phyloP scores from a whole-genome alignment of 2,113 vertebrate species.

The Ceyx melanurus region DNA sequence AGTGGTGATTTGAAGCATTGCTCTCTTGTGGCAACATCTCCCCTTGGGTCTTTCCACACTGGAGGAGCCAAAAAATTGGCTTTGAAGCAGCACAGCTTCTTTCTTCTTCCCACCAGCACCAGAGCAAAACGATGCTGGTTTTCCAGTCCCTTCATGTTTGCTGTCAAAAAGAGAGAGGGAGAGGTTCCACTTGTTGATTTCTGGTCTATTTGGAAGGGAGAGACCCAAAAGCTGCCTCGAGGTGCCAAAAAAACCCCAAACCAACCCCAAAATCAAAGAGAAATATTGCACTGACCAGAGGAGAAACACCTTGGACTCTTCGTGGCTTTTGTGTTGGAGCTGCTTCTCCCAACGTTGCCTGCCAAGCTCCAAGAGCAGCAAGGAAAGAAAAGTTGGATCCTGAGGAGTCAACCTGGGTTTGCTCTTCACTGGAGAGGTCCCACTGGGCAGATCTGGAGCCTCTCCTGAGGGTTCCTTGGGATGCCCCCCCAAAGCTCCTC shows the following conservation, averaged over 20 bases:
- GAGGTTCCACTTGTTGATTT: background rate
- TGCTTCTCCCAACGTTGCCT: background rate
- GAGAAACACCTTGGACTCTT: background rate
- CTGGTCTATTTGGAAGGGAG: background rate
- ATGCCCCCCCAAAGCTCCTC: background rate
- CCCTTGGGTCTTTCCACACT: background rate
- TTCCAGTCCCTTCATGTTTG: background rate
- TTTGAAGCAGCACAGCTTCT: background rate
- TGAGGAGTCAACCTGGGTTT: background rate
- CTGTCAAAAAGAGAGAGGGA: background rate
- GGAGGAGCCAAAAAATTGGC: background rate
- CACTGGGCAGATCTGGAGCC: background rate
- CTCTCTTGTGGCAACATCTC: background rate
- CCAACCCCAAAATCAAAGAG: too few relatives aligned
- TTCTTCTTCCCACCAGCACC: background rate
- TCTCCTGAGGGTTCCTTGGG: background rate
- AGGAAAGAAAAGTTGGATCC: background rate
- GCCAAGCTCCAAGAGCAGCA: background rate
- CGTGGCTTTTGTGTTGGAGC: background rate
- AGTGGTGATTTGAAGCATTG: background rate
- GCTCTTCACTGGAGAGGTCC: too few relatives aligned
- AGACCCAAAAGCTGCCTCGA: background rate
- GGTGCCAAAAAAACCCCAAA: background rate
- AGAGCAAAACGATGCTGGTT: background rate
- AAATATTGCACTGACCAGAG: background rate